Conservation (phyloP, 2,888 invertebrate genomes). For the Elegia similella region DNA sequence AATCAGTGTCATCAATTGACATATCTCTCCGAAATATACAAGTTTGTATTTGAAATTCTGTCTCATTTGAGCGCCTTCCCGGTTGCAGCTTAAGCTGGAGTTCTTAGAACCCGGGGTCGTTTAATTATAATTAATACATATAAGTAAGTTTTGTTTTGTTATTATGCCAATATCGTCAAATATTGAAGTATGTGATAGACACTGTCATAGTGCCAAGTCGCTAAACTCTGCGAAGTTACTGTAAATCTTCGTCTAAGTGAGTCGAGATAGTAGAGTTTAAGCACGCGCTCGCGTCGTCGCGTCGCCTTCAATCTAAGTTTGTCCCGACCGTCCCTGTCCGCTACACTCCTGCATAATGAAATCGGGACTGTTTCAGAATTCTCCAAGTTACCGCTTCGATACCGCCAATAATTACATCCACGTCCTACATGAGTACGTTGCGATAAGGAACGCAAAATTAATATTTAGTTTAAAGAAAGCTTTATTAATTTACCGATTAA, state of each 20-base stretch:
- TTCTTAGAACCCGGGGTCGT: no score
- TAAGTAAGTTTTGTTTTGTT: not conserved
- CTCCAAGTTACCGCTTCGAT: conserved; percentile 56
- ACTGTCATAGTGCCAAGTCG: conserved; percentile 33
- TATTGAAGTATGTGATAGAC: conserved; percentile 19
- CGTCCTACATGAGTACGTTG: conserved; percentile 24
- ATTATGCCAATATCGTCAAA: not conserved
- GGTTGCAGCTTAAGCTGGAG: no score
- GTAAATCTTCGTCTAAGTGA: conserved; percentile 70
- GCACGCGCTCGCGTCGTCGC: conserved; percentile 73
- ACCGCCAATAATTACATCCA: conserved; percentile 65
- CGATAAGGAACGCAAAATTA: conserved; percentile 1
- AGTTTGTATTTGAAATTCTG: no score
- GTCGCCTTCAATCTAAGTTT: conserved; percentile 79
- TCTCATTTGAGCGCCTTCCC: no score
- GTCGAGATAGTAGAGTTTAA: conserved; percentile 63
- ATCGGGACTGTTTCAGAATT: conserved; percentile 61
- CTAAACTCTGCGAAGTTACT: conserved; percentile 52
- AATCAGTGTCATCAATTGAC: no score
- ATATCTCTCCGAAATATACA: no score
- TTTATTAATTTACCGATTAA: no score
- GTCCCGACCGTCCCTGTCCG: conserved; percentile 62
- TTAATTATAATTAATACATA: no score
- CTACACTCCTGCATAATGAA: conserved; percentile 75
- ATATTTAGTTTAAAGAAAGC: no score